A percentile compares a stretch with the other conserved stretches of the same genome.
These are phyloP conservation scores for Noturus placidus DNA, from an alignment of 2,113 vertebrate genomes.

Conservation along the genomic window DNA sequence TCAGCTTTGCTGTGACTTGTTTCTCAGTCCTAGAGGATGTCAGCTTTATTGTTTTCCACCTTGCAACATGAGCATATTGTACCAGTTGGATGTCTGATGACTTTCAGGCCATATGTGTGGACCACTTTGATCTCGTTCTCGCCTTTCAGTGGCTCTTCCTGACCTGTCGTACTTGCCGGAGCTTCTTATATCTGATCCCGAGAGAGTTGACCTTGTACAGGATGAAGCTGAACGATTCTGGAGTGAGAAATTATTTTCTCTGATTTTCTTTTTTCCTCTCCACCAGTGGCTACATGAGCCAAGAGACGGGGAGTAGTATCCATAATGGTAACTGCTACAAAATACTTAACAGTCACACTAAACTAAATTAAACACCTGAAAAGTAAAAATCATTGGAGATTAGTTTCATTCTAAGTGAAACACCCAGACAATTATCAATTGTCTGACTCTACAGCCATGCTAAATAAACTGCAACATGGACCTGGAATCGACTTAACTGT, in stretches of 20 bases:
- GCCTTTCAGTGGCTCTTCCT: not conserved
- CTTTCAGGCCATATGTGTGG: conserved; percentile 1
- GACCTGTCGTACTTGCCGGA: not conserved
- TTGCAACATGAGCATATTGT: not conserved
- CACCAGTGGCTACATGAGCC: too few relatives aligned
- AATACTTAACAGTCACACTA: not conserved
- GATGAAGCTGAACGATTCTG: not conserved
- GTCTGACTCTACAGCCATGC: not conserved
- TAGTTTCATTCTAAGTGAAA: not conserved
- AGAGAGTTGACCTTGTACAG: not conserved
- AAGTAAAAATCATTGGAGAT: too few relatives aligned
- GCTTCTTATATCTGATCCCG: not conserved
- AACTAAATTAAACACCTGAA: not conserved
- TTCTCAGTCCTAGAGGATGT: not conserved
- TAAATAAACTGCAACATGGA: not conserved
- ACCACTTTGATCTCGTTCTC: not conserved
- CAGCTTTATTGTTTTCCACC: conserved; percentile 10
- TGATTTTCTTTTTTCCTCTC: not conserved
- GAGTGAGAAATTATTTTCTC: not conserved
- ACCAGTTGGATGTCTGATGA: conserved; percentile 22
- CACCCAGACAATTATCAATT: not conserved
- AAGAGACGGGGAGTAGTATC: not conserved
- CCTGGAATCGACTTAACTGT: too few relatives aligned
- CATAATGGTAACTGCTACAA: not conserved
- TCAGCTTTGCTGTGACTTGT: not conserved